Base-by-base conservation (phyloP, 1,140 invertebrate species). In the Asbolus verrucosus region DNA sequence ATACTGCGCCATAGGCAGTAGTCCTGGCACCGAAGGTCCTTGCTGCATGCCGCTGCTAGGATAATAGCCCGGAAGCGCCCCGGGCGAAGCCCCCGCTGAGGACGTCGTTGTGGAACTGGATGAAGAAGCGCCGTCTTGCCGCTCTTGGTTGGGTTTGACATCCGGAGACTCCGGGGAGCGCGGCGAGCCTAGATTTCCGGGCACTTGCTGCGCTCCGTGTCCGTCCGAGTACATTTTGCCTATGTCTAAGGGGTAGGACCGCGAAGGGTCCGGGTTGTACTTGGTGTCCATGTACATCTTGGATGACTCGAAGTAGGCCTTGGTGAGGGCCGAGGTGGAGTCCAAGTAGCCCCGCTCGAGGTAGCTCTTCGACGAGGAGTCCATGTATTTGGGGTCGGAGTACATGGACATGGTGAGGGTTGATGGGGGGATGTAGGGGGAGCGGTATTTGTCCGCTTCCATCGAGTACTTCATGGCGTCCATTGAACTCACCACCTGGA, bases 221-320 rank as follows among this genome's bases (percentile, higher is more conserved):
- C 75, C 80, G 73, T 76, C 81, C 1, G 78, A 79, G 77, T 85
- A 92, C 86, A 88, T 91, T 85, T 87, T 92, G 79, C 84, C 88
- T 77, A 87, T 91, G 83, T 89, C 91, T 81, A 85, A 87, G 46
- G 85, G 69, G 79, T 85, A 68, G 71, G 78, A 24, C 81, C 84
- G 76, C 13, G 71, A 41, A 5, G 54, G 50, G 67, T 76, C 79
- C 73, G 68, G 71, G 68, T 75, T 77, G 67, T 82, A 84, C 71
- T 91, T 90, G 70, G 87, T 87, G 75, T 92, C 90, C 87, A 92
- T 91, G 81, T 93, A 92, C 83, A 93, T 89, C 77, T 91, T 90
- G 5, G 88, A 89, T 6, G 86, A 85, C 76, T 91, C 89, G 70
- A 90, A 89, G 78, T 93, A 94, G 0, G 91, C 91, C 79, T 94